phyloP scores from a whole-genome alignment of 1,140 invertebrate genomes.

The Macrotrachela quadricornifera region DNA sequence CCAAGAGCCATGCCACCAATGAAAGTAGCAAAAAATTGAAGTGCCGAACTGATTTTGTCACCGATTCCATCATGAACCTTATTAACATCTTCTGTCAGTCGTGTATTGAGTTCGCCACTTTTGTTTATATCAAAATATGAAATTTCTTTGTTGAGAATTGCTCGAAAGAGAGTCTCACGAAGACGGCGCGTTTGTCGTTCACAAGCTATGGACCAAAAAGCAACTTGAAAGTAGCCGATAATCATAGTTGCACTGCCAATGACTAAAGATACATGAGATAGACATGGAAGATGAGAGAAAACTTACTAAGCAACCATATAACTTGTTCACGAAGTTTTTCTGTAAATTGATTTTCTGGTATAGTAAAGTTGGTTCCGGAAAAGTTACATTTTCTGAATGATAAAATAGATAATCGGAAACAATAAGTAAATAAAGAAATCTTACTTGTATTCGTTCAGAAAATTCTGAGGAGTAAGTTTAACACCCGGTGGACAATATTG shows the following conservation, averaged over 20 bases:
- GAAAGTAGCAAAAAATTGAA: conserved; percentile 28
- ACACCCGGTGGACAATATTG: too few relatives aligned
- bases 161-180: conserved; percentile 35
- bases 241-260: conserved; percentile 10
- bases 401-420: too few relatives aligned
- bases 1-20: conserved; percentile 22
- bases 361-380: too few relatives aligned
- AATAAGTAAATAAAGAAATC: too few relatives aligned
- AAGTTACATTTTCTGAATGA: too few relatives aligned
- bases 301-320: too few relatives aligned
- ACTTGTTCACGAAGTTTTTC: too few relatives aligned
- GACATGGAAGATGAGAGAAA: too few relatives aligned
- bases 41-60: conserved; percentile 57
- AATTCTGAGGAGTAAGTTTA: too few relatives aligned
- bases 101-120: conserved; percentile 61
- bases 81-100: conserved; percentile 50
- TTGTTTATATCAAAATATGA: conserved; percentile 69
- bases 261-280: too few relatives aligned
- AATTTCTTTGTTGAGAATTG: conserved; percentile 64
- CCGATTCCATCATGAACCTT: conserved; percentile 71
- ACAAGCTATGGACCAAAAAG: conserved; percentile 17
- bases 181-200: conserved; percentile 20
- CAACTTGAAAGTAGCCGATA: conserved; percentile 13
- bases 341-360: too few relatives aligned
- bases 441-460: too few relatives aligned